Conservation (phyloP, 2,888 invertebrate genomes). For the Sycophila texana region DNA sequence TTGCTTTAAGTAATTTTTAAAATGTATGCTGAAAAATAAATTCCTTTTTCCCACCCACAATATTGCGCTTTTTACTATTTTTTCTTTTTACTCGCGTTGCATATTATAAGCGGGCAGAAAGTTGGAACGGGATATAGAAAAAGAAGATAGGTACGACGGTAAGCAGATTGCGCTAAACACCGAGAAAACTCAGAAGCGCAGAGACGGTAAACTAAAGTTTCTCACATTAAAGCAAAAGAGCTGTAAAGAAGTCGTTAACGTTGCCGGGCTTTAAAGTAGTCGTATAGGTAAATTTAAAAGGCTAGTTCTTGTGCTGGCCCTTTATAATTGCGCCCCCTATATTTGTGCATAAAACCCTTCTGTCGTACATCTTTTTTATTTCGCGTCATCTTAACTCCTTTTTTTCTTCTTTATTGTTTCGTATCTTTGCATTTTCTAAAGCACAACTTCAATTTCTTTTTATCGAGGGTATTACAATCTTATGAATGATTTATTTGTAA, state of each 20-base stretch:
- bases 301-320: slow-evolving; percentile 21
- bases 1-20: too few species aligned
- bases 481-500: too few species aligned
- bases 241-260: slow-evolving; percentile 29
- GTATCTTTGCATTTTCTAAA: too few species aligned
- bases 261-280: slow-evolving; percentile 18
- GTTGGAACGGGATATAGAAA: not conserved
- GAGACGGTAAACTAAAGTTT: slow-evolving; percentile 9
- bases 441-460: too few species aligned
- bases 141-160: not conserved
- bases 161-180: slow-evolving; percentile 16
- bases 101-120: too few species aligned
- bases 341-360: slow-evolving; percentile 11
- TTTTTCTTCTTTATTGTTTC: not conserved
- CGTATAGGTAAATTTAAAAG: slow-evolving; percentile 33
- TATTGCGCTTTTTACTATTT: too few species aligned
- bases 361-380: not conserved
- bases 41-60: too few species aligned
- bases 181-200: not conserved
- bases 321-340: not conserved
- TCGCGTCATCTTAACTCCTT: not conserved
- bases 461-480: not conserved
- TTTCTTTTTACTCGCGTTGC: too few species aligned
- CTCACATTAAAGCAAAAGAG: slow-evolving; percentile 13
- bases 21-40: too few species aligned